These are phyloP conservation scores for Macaca mulatta DNA, from an alignment of 2,113 vertebrate species.

Conservation along the genomic window DNA sequence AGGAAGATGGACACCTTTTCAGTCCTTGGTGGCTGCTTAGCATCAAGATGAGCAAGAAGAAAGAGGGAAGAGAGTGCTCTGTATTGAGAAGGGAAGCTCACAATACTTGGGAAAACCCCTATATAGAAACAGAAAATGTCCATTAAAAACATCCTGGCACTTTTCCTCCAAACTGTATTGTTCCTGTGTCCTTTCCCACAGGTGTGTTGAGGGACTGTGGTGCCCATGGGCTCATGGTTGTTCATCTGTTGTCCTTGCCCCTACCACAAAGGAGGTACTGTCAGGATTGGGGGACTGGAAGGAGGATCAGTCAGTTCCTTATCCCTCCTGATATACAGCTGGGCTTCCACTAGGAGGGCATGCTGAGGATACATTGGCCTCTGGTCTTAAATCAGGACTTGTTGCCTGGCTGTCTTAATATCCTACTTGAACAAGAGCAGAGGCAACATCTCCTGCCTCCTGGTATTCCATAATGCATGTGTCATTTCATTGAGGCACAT, in stretches of 20 bases:
- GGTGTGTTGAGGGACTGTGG: not conserved
- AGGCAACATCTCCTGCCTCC: not conserved
- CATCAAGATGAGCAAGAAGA: constrained; percentile 10
- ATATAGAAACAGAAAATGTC: not conserved
- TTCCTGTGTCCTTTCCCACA: not conserved
- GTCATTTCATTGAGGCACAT: not conserved
- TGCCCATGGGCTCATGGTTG: not conserved
- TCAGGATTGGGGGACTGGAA: not conserved
- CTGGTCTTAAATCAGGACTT: not conserved
- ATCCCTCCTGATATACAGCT: not conserved
- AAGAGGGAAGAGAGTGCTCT: not conserved
- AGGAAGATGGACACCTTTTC: not conserved
- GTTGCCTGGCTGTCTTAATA: not conserved
- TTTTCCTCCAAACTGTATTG: not conserved
- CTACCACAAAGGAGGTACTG: not conserved
- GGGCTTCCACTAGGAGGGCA: not conserved
- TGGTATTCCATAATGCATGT: not conserved
- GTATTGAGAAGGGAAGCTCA: not conserved
- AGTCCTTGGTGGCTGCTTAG: not conserved
- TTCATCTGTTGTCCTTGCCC: not conserved
- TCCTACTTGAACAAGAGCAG: not conserved
- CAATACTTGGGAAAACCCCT: not conserved
- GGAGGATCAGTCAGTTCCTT: not conserved
- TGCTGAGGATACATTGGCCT: not conserved
- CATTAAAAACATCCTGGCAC: not conserved